Base-by-base conservation (phyloP, 2,113 vertebrate species). In the Promerops cafer region DNA sequence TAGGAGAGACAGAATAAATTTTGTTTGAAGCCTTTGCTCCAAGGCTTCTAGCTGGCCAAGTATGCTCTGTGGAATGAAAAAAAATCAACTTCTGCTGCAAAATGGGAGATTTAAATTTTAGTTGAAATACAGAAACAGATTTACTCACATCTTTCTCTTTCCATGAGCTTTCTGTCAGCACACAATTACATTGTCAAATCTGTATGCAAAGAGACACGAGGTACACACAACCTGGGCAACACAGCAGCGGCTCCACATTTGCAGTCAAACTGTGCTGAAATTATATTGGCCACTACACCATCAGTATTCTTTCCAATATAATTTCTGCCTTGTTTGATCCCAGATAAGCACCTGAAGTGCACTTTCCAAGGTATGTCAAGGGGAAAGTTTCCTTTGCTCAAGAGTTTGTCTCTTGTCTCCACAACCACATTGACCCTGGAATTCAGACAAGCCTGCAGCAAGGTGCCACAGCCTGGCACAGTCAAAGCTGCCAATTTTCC, bases 261-360 rank as follows among this genome's bases (percentile, higher is more conserved):
- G 45, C 87, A 90, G 63, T 85, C 77, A 83, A 35, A 87, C 47
- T 47, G 45, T 28, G 35, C 31, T 35, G 49, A 15, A 35, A 14
- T 79, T 30, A 19, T 3, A 44, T 11, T 42, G 59, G 59, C 19
- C 7, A 2, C 37, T 23, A 11, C 47, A 64, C 42, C 35, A 26
- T 57, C 87, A 66, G 8, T 91, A 84, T 6, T 57, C 86, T 83
- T 66, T 26, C 54, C 82, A 80, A 14, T 77, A 40, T 14, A 21
- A 71, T 93, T 96, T 92, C 86, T 82, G 52, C 77, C 83, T 89
- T 52, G 30, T 90, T 96, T 82, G 60, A 78, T 92, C 70, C 72
- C 86, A 78, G 57, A 60, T 79, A 84, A 75, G 83, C 77, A 77
- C 22, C 81, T 75, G 7, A 53, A 60, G 44, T 71, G 18, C 47